Percentiles rank a stretch among this genome's conserved stretches.
Evolutionary conservation across 2,113 vertebrate species (phyloP).

Genomic region (Callospermophilus lateralis): DNA sequence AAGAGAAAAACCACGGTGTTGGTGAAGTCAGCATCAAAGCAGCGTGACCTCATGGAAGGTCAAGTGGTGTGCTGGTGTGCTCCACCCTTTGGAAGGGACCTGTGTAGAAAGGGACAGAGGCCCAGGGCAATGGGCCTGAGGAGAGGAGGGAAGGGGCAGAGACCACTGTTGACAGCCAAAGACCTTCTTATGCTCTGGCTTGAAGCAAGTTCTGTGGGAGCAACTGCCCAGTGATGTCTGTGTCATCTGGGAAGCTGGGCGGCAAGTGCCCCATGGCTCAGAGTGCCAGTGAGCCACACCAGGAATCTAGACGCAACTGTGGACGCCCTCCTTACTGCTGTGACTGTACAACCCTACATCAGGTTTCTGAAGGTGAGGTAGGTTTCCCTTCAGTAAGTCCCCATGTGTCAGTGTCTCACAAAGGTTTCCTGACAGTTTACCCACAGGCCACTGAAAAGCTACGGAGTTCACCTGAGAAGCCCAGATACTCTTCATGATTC

Average conservation of each 20-base stretch:
- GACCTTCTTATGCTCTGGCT: no score
- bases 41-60: neutral
- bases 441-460: neutral
- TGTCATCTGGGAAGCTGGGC: neutral
- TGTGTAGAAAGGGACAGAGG: neutral
- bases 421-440: neutral
- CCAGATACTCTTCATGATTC: neutral
- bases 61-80: neutral
- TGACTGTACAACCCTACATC: neutral
- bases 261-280: neutral
- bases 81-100: neutral
- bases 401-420: neutral
- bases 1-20: neutral
- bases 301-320: neutral
- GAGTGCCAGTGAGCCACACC: neutral
- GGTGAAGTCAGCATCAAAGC: neutral
- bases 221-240: accelerated
- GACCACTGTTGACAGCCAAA: neutral
- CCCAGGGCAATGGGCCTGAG: neutral
- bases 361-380: neutral
- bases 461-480: neutral
- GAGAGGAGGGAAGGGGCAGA: neutral
- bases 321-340: neutral
- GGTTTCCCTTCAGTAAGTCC: no score
- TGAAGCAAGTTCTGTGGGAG: neutral